These are phyloP conservation scores for Cotesia typhae DNA, from an alignment of 1,140 invertebrate species.

Conservation along the genomic window DNA sequence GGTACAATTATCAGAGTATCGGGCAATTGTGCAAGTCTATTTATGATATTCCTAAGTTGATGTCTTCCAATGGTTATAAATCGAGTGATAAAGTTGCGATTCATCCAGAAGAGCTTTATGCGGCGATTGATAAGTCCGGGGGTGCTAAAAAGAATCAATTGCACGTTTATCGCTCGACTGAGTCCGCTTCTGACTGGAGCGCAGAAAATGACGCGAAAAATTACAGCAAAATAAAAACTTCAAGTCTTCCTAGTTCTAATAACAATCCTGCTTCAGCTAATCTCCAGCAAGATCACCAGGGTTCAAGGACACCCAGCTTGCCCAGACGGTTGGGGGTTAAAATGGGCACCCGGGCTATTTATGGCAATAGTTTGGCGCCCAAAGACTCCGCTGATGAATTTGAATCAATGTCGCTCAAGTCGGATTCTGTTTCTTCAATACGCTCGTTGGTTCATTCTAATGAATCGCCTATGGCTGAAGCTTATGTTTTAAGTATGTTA, in stretches of 20 bases:
- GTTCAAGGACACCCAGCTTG: constrained; percentile 63
- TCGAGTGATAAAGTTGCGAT: constrained; percentile 44
- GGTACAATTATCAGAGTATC: constrained; percentile 52
- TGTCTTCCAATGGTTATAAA: constrained; percentile 46
- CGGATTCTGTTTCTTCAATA: constrained; percentile 59
- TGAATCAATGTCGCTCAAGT: constrained; percentile 59
- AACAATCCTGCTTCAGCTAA: constrained; percentile 37
- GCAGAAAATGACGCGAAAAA: constrained; percentile 43
- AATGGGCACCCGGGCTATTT: constrained; percentile 76
- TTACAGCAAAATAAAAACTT: constrained; percentile 55
- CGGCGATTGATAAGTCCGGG: constrained; percentile 60
- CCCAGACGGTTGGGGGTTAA: constrained; percentile 74
- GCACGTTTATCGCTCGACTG: constrained; percentile 51
- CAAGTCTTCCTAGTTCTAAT: constrained; percentile 59
- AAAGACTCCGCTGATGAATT: constrained; percentile 59
- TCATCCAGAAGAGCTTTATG: constrained; percentile 60
- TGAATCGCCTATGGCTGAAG: constrained; percentile 63
- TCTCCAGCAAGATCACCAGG: constrained; percentile 43
- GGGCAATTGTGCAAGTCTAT: constrained; percentile 45
- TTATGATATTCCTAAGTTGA: constrained; percentile 56
- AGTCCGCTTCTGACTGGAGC: constrained; percentile 57
- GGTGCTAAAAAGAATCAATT: constrained; percentile 51
- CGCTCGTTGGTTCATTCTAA: constrained; percentile 54
- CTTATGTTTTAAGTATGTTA: constrained; percentile 65
- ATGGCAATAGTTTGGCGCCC: constrained; percentile 52